A percentile compares a stretch with the other conserved stretches of the same genome.
Conservation (phyloP, 37 sponge, comb jelly and placozoan species). For the Diacarnus erythraeanus region DNA sequence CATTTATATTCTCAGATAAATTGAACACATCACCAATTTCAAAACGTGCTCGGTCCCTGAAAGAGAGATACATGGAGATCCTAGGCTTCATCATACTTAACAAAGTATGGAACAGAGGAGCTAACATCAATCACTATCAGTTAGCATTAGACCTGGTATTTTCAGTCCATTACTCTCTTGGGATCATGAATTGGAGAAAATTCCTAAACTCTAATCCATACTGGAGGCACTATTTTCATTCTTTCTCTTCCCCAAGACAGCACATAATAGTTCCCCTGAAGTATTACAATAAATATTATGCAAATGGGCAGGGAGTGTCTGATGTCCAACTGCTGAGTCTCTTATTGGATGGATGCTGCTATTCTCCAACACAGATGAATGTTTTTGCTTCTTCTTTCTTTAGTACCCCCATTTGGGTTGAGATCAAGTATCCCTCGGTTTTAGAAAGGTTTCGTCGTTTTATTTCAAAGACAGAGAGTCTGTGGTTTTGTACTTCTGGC, state of each 20-base stretch:
- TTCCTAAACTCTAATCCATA: background rate
- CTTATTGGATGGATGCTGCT: slow-evolving; percentile 7
- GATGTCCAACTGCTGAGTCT: slow-evolving; percentile 1
- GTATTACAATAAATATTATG: background rate
- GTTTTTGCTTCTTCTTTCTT: slow-evolving; percentile 2
- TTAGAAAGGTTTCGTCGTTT: background rate
- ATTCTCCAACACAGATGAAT: slow-evolving; percentile 1
- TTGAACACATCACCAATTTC: slow-evolving; percentile 10
- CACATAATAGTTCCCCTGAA: background rate
- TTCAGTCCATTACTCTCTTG: slow-evolving; percentile 4
- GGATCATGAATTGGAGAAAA: slow-evolving; percentile 10
- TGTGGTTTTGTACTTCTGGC: slow-evolving; percentile 13
- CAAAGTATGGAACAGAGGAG: background rate
- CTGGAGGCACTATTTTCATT: slow-evolving; percentile 8
- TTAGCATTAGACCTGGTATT: slow-evolving; percentile 10
- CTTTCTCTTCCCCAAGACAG: slow-evolving; percentile 1
- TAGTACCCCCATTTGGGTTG: slow-evolving; percentile 11
- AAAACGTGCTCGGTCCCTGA: background rate
- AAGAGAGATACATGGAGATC: slow-evolving; percentile 11
- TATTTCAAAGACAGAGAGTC: slow-evolving; percentile 10
- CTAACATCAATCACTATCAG: background rate
- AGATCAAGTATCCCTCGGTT: slow-evolving; percentile 3
- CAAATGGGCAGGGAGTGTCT: slow-evolving; percentile 4
- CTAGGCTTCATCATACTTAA: slow-evolving; percentile 6
- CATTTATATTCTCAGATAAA: background rate